Evolutionary conservation across 2,888 invertebrate species (phyloP).

Genomic region (Brachynemurus nebulosus): DNA sequence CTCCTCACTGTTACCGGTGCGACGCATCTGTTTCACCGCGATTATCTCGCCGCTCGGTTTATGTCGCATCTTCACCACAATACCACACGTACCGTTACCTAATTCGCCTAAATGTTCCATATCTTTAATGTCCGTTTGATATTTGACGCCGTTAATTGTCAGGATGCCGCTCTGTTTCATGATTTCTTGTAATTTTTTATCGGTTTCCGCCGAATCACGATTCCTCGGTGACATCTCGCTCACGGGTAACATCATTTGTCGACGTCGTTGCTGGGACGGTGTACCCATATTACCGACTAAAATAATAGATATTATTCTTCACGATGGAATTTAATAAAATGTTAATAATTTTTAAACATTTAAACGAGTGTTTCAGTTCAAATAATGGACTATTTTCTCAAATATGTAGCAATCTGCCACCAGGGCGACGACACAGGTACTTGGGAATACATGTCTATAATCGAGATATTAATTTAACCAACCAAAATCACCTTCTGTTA

Average conservation of each 20-base stretch:
- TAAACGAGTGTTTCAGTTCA: too few relatives aligned
- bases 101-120: constrained; percentile 76
- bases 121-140: constrained; percentile 69
- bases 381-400: too few relatives aligned
- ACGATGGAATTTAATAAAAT: too few relatives aligned
- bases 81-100: constrained; percentile 93
- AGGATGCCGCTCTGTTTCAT: constrained; percentile 87
- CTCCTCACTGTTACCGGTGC: constrained; percentile 92
- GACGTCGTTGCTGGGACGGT: constrained; percentile 34
- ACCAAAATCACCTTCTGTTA: too few relatives aligned
- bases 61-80: constrained; percentile 94
- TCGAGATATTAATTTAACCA: too few relatives aligned
- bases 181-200: constrained; percentile 78
- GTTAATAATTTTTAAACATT: too few relatives aligned
- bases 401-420: too few relatives aligned
- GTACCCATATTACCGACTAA: constrained; percentile 28
- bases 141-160: constrained; percentile 64
- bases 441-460: too few relatives aligned
- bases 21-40: constrained; percentile 97
- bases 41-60: constrained; percentile 72
- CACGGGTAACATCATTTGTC: constrained; percentile 42
- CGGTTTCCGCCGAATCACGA: constrained; percentile 48
- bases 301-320: too few relatives aligned
- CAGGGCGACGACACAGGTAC: too few relatives aligned
- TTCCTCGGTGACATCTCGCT: constrained; percentile 40